Base-by-base conservation (phyloP, 2,888 invertebrate species). In the Meganola albula region DNA sequence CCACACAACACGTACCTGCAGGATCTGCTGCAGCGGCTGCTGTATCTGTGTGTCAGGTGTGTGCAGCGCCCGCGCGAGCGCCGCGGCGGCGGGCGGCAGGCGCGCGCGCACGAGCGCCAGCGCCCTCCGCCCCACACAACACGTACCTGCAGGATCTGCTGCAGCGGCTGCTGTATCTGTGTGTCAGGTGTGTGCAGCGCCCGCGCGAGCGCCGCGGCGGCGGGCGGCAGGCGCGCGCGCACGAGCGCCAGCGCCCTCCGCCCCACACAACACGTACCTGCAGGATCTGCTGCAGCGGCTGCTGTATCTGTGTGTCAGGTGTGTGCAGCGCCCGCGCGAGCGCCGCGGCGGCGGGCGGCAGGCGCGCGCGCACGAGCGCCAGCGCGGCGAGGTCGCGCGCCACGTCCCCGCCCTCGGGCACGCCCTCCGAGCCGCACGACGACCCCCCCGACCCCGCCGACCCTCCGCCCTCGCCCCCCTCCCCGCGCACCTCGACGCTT, bases 331-430 rank as follows among this genome's bases (percentile, higher is more conserved):
- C 77, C 2, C 51, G 33, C 1, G 59, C 64, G 2, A 68, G 63
- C 7, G 65, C 65, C 2, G 59, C 54, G 12, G 62, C 70, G 11
- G 69, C 71, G 26, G 36, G 3, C 1, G 73, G 71, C 32, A 65
- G 52, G 27, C 48, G 53, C 13, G 66, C 62, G 9, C 83, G 61
- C 52, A 83, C 41, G 29, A 80, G 48, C 1, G 74, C 83, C 18
- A 83, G 66, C 26, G 80, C 72, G 0, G 79, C 83, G 30, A 84
- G 64, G 16, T 16, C 42, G 73, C 72, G 11, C 76, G 84, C 82
- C 44, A 84, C 75, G 58, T 83, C 84, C 0, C 69, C 74, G 12
- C 84, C 82, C 54, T 82, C 83, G 1, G 78, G 67, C 39, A 80
- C 74, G 20, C 82, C 79, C 54, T 73, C 72, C 1, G 65, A 48